Evolutionary conservation across 2,888 invertebrate genomes (phyloP).

Genomic region (Stenoptilia bipunctidactyla): DNA sequence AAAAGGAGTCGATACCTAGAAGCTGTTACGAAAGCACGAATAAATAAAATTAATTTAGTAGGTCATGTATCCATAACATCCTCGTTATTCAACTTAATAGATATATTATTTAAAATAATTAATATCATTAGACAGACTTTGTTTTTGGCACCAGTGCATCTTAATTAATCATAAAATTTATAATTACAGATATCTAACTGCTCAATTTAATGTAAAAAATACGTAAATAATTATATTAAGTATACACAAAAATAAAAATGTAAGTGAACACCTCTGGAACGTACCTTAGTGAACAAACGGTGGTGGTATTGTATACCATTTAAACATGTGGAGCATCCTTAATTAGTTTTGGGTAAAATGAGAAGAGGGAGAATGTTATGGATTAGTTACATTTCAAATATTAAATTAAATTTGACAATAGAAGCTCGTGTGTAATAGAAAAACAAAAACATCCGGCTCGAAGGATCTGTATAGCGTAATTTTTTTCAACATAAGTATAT

Average conservation of each 20-base stretch:
- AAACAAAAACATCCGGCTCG: conserved; percentile 28
- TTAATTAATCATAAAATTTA: conserved; percentile 36
- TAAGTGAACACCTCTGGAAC: conserved; percentile 55
- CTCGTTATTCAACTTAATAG: conserved; percentile 24
- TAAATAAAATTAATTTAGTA: conserved; percentile 27
- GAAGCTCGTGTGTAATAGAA: conserved; percentile 31
- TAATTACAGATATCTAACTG: conserved; percentile 33
- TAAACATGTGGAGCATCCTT: conserved; percentile 68
- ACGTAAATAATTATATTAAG: conserved; percentile 38
- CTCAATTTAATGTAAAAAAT: conserved; percentile 29
- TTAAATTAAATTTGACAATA: conserved; percentile 33
- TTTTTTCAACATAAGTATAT: not conserved
- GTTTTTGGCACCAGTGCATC: conserved; percentile 56
- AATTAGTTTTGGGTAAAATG: conserved; percentile 66
- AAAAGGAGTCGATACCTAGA: conserved; percentile 24
- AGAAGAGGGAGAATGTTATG: conserved; percentile 71
- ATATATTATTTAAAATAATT: too few relatives aligned
- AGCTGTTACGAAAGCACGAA: conserved; percentile 58
- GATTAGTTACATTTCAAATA: conserved; percentile 63
- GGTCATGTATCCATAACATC: conserved; percentile 57
- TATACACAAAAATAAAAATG: conserved; percentile 57
- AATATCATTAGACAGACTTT: conserved; percentile 13
- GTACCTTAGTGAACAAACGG: conserved; percentile 66
- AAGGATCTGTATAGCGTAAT: conserved; percentile 1
- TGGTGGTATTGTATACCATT: conserved; percentile 64